Evolutionary conservation across 2,888 invertebrate species (phyloP).

Genomic region (Beris morrisii): DNA sequence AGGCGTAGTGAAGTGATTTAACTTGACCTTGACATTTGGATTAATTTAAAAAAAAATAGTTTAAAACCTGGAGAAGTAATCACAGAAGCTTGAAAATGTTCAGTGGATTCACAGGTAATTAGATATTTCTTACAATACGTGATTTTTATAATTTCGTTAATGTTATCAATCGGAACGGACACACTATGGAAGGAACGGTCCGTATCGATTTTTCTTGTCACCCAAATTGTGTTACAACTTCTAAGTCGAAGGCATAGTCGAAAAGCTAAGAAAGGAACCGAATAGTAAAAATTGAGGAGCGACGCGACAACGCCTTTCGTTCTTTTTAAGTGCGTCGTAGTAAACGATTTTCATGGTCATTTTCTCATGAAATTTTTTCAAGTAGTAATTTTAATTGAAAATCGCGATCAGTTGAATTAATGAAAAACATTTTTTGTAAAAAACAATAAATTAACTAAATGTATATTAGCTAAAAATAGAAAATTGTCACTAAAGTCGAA

Average conservation of each 20-base stretch:
- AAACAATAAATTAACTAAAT: no score
- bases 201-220: no score
- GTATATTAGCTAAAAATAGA: no score
- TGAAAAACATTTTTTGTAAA: no score
- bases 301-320: background rate
- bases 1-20: slow-evolving; percentile 32
- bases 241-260: background rate
- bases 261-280: slow-evolving; percentile 18
- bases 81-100: slow-evolving; percentile 48
- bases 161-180: no score
- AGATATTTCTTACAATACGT: background rate
- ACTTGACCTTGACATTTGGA: slow-evolving; percentile 30
- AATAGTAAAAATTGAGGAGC: background rate
- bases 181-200: no score
- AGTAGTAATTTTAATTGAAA: no score
- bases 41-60: slow-evolving; percentile 9
- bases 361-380: no score
- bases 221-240: no score
- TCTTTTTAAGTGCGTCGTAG: slow-evolving; percentile 12
- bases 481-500: no score
- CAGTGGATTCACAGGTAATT: slow-evolving; percentile 55
- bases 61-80: slow-evolving; percentile 13
- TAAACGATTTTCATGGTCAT: background rate
- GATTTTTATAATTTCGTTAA: background rate
- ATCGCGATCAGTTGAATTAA: no score